Percentiles rank a stretch among this genome's conserved stretches.
Evolutionary conservation across 64 coral and sea anemone genomes (phyloP).

Genomic region (Montipora efflorescens): DNA sequence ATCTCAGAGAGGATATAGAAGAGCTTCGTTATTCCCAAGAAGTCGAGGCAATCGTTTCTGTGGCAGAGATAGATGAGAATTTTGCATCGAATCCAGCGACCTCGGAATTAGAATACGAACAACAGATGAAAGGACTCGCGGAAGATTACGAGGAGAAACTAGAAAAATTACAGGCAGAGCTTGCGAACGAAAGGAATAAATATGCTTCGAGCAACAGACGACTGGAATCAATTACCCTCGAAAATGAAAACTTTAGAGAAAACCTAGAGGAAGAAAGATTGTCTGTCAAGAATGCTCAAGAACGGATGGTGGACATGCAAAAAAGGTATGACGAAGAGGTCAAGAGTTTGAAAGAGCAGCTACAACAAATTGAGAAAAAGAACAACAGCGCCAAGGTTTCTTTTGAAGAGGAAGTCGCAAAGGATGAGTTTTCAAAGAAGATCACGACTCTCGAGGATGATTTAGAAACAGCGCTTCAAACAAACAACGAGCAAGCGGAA

Average conservation of each 20-base stretch:
- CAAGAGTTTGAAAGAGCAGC: slow-evolving; percentile 58
- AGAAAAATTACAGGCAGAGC: slow-evolving; percentile 60
- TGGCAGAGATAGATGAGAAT: slow-evolving; percentile 21
- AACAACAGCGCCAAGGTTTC: slow-evolving; percentile 15
- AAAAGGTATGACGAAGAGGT: slow-evolving; percentile 67
- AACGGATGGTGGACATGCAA: slow-evolving; percentile 43
- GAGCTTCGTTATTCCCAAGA: slow-evolving; percentile 11
- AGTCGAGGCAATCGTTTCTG: slow-evolving; percentile 40
- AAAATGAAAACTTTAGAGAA: slow-evolving; percentile 76
- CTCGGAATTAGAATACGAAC: slow-evolving; percentile 69
- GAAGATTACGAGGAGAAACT: slow-evolving; percentile 93
- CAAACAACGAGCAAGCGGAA: slow-evolving; percentile 33
- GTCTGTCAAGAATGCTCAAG: slow-evolving; percentile 58
- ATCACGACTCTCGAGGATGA: slow-evolving; percentile 65
- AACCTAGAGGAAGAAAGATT: slow-evolving; percentile 84
- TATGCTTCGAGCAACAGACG: slow-evolving; percentile 63
- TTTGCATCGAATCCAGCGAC: slow-evolving; percentile 19
- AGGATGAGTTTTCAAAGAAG: slow-evolving; percentile 33
- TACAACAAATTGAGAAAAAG: slow-evolving; percentile 18
- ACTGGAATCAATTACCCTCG: slow-evolving; percentile 71
- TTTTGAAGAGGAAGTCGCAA: slow-evolving; percentile 23
- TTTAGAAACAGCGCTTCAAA: slow-evolving; percentile 43
- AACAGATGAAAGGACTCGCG: slow-evolving; percentile 72
- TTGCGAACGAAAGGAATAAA: slow-evolving; percentile 64
- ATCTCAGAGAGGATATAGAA: slow-evolving; percentile 38